Evolutionary conservation across 2,888 invertebrate genomes (phyloP).

Genomic region (Scrobipalpa atriplicella): DNA sequence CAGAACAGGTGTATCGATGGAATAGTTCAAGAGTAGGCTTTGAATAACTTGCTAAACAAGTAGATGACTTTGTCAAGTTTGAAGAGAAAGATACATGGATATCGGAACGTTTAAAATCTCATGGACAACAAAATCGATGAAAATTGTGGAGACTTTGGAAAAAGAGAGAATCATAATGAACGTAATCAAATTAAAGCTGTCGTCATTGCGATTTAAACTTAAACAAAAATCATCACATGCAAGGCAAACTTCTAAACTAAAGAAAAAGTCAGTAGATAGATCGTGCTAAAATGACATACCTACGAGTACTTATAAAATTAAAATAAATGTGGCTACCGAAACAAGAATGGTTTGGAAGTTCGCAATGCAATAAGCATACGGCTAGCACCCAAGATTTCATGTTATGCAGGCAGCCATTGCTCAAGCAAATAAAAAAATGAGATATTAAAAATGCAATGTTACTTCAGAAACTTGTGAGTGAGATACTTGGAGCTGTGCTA

Average conservation of each 20-base stretch:
- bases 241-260: too few relatives aligned
- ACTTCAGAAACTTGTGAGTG: background rate
- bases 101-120: background rate
- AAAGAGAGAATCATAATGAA: too few relatives aligned
- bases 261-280: too few relatives aligned
- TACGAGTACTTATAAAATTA: too few relatives aligned
- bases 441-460: conserved; percentile 8
- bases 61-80: background rate
- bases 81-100: background rate
- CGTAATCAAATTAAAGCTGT: too few relatives aligned
- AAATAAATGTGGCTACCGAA: background rate
- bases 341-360: background rate
- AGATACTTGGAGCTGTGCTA: too few relatives aligned
- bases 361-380: background rate
- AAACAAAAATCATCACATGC: too few relatives aligned
- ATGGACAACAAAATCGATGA: too few relatives aligned
- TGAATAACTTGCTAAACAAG: background rate
- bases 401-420: background rate
- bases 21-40: background rate
- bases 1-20: background rate
- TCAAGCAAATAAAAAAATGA: background rate
- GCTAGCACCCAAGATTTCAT: background rate
- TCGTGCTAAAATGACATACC: too few relatives aligned
- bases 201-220: too few relatives aligned
- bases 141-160: too few relatives aligned